A percentile compares a stretch with the other conserved stretches of the same genome.
phyloP scores from a whole-genome alignment of 2,888 invertebrate genomes.

The Mythimna pallens region DNA sequence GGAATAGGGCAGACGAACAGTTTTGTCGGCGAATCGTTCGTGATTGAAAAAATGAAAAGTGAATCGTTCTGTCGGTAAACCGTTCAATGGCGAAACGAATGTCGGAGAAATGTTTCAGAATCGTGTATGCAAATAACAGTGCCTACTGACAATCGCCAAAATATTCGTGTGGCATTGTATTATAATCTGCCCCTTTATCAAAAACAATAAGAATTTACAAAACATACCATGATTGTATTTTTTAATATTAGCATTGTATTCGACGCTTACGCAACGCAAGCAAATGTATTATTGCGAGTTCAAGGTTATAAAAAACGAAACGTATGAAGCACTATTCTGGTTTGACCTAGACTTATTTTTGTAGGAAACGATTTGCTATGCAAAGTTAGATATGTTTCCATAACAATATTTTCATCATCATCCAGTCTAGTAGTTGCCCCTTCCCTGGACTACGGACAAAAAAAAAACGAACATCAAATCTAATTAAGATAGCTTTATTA shows the following conservation, averaged over 20 bases:
- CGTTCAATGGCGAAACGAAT: too few relatives aligned
- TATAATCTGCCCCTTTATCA: neutral
- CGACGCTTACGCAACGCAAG: constrained; percentile 8
- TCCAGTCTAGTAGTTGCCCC: too few relatives aligned
- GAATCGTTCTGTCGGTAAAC: too few relatives aligned
- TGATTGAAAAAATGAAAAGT: too few relatives aligned
- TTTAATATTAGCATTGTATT: constrained; percentile 11
- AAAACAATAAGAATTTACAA: constrained; percentile 10
- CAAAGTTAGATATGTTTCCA: too few relatives aligned
- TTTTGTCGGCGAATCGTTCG: too few relatives aligned
- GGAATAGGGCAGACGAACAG: too few relatives aligned
- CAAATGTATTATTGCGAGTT: constrained; percentile 18
- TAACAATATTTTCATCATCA: too few relatives aligned
- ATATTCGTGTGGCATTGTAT: neutral
- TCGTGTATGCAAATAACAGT: neutral
- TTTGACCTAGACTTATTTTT: neutral
- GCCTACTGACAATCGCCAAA: neutral
- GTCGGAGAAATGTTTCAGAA: too few relatives aligned
- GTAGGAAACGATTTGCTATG: neutral
- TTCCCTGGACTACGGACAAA: too few relatives aligned
- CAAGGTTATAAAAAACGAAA: constrained; percentile 29
- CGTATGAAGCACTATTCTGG: constrained; percentile 20
- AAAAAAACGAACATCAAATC: neutral
- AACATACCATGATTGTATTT: neutral
- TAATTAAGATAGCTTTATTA: constrained; percentile 15